Base-by-base conservation (phyloP, 2,113 vertebrate species). In the Aepyceros melampus region DNA sequence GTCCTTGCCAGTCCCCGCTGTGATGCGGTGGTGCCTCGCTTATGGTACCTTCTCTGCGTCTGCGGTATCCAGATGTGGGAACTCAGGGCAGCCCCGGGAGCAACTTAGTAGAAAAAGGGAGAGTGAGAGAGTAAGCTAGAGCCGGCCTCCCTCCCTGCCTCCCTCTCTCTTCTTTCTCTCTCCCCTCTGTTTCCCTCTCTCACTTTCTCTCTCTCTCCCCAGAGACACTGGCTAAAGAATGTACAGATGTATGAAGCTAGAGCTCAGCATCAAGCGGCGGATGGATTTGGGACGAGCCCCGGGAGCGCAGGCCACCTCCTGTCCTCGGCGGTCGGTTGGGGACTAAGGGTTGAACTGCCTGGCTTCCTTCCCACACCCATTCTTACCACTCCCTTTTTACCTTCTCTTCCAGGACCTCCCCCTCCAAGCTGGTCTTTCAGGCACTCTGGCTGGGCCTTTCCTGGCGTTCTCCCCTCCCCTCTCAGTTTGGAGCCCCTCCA, bases 341-440 rank as follows among this genome's bases (percentile, higher is more conserved):
- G 98, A 98, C 98, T 89, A 98, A 97, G 98, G 95, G 98, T 98
- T 94, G 97, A 56, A 85, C 94, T 93, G 81, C 81, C 87, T 1
- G 98, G 98, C 98, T 98, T 97, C 96, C 98, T 98, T 98, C 98
- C 98, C 98, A 98, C 98, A 97, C 87, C 95, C 98, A 79, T 97
- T 98, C 98, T 97, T 98, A 98, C 98, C 98, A 82, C 98, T 98
- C 98, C 98, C 98, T 98, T 97, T 98, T 96, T 98, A 99, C 99
- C 99, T 99, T 99, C 92, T 45, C 95, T 90, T 84, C 12, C 76
- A 97, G 98, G 98, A 97, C 98, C 99, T 99, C 99, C 99, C 98
- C 98, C 98, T 98, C 97, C 94, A 96, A 98, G 94, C 91, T 94
- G 95, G 91, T 94, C 14, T 86, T 97, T 96, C 97, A 93, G 83